phyloP scores from a whole-genome alignment of 2,797 vertebrate species.

The Enteromius thamalakanensis region DNA sequence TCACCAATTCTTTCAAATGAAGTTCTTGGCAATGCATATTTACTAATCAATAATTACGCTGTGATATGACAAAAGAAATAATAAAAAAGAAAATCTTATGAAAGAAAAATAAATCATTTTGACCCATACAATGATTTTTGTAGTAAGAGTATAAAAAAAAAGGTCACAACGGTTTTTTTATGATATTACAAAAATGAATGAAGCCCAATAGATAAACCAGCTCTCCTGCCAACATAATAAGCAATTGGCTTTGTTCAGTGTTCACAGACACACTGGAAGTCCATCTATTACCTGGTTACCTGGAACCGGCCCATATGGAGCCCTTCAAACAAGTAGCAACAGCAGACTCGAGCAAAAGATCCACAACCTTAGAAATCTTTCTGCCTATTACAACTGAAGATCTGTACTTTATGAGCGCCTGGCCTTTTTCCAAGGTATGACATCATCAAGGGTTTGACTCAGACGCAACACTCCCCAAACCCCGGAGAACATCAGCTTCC shows the following conservation, averaged over 20 bases:
- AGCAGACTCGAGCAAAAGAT: background rate
- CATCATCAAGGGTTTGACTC: constrained; percentile 20
- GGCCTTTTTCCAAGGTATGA: constrained; percentile 27
- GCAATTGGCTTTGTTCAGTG: background rate
- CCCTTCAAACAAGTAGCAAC: constrained; percentile 5
- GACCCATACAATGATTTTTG: no score
- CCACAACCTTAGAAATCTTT: background rate
- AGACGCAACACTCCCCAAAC: constrained; percentile 18
- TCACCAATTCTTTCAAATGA: no score
- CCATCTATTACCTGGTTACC: constrained; percentile 25
- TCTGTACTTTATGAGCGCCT: background rate
- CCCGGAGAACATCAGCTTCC: constrained; percentile 19
- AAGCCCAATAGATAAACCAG: background rate
- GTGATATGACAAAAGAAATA: no score
- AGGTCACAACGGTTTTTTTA: no score
- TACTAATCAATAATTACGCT: no score
- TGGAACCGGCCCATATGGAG: constrained; percentile 1
- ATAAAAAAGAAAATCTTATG: no score
- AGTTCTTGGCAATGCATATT: no score
- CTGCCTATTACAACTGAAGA: background rate
- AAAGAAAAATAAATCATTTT: no score
- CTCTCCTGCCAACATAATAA: constrained; percentile 11
- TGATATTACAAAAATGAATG: background rate
- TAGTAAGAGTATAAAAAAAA: no score
- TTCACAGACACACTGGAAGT: constrained; percentile 7